phyloP scores from a whole-genome alignment of 2,113 vertebrate genomes.

The Platichthys flesus region DNA sequence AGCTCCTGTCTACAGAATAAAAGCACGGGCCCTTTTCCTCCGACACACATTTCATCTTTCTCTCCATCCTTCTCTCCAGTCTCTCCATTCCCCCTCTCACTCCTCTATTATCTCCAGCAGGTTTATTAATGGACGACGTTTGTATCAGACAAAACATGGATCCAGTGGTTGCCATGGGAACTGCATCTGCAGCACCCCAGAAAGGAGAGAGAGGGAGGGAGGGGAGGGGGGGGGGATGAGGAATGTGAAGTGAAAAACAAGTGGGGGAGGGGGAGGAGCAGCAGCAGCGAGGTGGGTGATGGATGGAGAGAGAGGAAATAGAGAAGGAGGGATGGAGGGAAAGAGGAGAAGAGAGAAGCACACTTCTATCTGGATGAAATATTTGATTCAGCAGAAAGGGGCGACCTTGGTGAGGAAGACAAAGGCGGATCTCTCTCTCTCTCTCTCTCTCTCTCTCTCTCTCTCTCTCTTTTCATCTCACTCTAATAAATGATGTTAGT shows the following conservation, averaged over 20 bases:
- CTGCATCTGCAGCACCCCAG: constrained; percentile 82
- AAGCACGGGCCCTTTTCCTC: constrained; percentile 2
- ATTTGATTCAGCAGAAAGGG: constrained; percentile 80
- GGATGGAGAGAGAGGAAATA: constrained; percentile 38
- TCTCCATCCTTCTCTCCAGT: neutral
- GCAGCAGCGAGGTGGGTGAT: constrained; percentile 40
- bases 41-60: neutral
- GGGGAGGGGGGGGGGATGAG: neutral
- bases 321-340: constrained; percentile 49
- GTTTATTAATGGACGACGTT: constrained; percentile 80
- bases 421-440: constrained; percentile 37
- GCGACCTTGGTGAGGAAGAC: constrained; percentile 80
- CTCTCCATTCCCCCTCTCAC: neutral
- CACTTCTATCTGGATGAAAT: constrained; percentile 69
- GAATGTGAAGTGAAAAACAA: constrained; percentile 43
- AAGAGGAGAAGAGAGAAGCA: constrained; percentile 48
- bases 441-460: constrained; percentile 1
- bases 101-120: constrained; percentile 59
- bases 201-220: constrained; percentile 52
- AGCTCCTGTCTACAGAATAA: too few relatives aligned
- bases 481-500: constrained; percentile 6
- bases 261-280: constrained; percentile 19
- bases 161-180: constrained; percentile 84
- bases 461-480: neutral
- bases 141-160: constrained; percentile 78